Base-by-base conservation (phyloP, 2,113 vertebrate species). In the Spilogale gracilis region DNA sequence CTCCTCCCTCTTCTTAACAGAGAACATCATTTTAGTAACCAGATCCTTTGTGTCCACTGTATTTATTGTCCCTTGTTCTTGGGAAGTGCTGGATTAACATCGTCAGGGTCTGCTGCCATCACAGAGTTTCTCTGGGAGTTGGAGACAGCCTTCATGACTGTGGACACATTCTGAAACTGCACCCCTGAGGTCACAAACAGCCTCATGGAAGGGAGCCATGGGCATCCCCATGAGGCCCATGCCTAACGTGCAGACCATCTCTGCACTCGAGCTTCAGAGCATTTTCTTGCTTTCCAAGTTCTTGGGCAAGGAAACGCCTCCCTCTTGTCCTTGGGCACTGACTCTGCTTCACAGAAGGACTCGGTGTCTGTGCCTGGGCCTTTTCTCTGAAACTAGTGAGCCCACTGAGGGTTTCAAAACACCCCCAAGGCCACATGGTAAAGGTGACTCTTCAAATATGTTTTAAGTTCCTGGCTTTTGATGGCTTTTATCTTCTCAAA, bases 391-490 rank as follows among this genome's bases (percentile, higher is more conserved):
- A 95, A 84, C 45, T 2, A 85, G 85, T 23, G 76, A 88, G 94
- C 80, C 8, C 0, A 71, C 61, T 1, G 94, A 94, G 45, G 96
- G 80, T 58, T 96, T 96, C 96, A 93, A 98, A 96, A 91, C 95
- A 84, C 86, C 89, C 94, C 94, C 94, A 85, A 93, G 94, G 94
- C 86, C 92, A 76, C 82, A n/a, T 63, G 94, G 92, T 88, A 88
- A 97, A 97, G 95, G 97, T 95, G 85, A 97, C 89, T 90, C 94
- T 97, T 94, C 96, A 79, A 95, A 96, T 63, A 79, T 80, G 85
- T 91, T 96, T 95, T 43, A 95, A 96, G 94, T 96, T 83, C 81
- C 93, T 60, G 5, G 73, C 97, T 97, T 98, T 97, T 95, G 95
- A 96, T 96, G 74, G 52, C 93, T 98, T 97, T 97, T 12, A 96